A percentile compares a stretch with the other conserved stretches of the same genome.
Conservation (phyloP, 2,888 invertebrate genomes). For the Lasioglossum oenotherae region DNA sequence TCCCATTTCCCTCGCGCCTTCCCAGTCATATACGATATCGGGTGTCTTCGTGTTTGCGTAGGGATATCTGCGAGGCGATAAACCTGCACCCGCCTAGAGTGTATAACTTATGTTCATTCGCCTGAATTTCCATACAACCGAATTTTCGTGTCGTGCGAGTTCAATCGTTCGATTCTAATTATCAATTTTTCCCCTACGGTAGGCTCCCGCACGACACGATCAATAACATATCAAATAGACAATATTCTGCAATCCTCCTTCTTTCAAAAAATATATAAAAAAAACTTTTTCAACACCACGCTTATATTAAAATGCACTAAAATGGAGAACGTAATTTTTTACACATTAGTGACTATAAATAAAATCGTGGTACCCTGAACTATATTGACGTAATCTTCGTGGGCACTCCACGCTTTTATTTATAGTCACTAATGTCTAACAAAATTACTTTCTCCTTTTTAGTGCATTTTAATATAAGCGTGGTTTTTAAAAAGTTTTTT, state of each 20-base stretch:
- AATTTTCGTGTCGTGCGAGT: not conserved
- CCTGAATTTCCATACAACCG: slow-evolving; percentile 57
- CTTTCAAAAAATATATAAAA: not conserved
- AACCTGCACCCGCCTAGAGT: slow-evolving; percentile 72
- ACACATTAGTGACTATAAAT: too few species aligned
- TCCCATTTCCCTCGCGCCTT: slow-evolving; percentile 75
- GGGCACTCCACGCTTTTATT: too few species aligned
- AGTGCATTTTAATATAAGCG: too few species aligned
- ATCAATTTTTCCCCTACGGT: not conserved
- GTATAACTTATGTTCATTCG: slow-evolving; percentile 81
- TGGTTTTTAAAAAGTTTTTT: too few species aligned
- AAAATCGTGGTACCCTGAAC: too few species aligned
- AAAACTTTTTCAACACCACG: too few species aligned
- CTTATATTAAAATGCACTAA: too few species aligned
- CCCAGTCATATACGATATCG: slow-evolving; percentile 77
- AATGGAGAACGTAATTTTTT: too few species aligned
- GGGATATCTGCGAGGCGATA: slow-evolving; percentile 73
- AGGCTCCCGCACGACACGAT: not conserved
- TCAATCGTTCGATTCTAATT: not conserved
- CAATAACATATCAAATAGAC: not conserved
- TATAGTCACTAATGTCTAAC: too few species aligned
- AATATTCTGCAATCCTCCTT: not conserved
- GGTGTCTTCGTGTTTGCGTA: slow-evolving; percentile 79
- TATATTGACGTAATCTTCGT: too few species aligned
- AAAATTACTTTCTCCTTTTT: too few species aligned